Evolutionary conservation across 1,140 invertebrate species (phyloP), one percentile per base, ranked within the genome.

Genomic region (Drosophila ironensis): DNA sequence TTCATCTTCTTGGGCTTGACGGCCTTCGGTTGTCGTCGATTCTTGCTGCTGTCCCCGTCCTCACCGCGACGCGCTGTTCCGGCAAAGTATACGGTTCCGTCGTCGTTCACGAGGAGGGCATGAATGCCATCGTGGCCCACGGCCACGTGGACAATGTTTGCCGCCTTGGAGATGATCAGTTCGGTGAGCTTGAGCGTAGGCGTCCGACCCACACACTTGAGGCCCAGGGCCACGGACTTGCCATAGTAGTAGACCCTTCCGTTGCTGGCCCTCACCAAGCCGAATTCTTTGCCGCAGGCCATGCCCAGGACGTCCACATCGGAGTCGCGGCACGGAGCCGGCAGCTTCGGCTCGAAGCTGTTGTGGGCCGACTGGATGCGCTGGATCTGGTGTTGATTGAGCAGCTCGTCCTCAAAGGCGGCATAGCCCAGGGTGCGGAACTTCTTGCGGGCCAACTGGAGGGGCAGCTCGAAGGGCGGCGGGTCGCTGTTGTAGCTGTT

Each of bases 101-200:
- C 97, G 64, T 98, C 97, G 37, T 96, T 93, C 3, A 99, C 92
- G 3, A 99, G 89, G 40, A 98, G 91, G 0, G 95, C 96, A 91
- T 99, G 97, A 24, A 96, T 93, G 6, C 97, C 97, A 86, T 99
- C 98, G 88, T 99, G 98, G 0, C 98, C 98, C 11, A 97, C 93
- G 0, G 96, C 94, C 67, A 97, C 93, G 90, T 98, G 93, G 0
- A 92, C 89, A 52, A 97, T 94, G 77, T 94, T 94, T 22, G 94
- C 93, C 54, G 93, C 92, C 91, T 97, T 96, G 0, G 93, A 93
- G 52, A 97, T 91, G 28, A 91, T 76, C 38, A 97, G 90, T 87
- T 97, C 96, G 1, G 93, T 91, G 94, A 96, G 95, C 86, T 94
- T 95, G 24, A 94, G 92, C 27, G 92, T 91, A 9, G 91, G 91